Evolutionary conservation across 2,113 vertebrate species (phyloP).

Genomic region (Ciconia boyciana): DNA sequence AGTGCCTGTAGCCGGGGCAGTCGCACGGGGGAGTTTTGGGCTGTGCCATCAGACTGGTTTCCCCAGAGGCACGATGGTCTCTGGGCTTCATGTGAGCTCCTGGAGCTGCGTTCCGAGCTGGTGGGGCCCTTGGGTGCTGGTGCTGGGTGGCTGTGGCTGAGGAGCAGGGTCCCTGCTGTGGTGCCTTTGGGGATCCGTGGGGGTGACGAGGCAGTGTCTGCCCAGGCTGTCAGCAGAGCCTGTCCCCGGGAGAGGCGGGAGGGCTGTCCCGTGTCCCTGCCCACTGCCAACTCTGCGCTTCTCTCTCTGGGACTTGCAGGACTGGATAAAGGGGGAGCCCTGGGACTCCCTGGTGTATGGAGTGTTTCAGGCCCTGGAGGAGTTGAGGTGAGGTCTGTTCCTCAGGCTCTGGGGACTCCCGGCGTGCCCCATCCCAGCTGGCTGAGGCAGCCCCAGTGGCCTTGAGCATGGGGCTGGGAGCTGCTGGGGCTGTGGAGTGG

Average conservation of each 20-base stretch:
- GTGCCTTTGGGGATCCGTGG: neutral
- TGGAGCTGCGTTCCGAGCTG: too few relatives aligned
- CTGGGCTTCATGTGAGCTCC: neutral
- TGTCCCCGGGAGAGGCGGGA: neutral
- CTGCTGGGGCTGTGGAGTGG: neutral
- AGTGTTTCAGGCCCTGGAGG: too few relatives aligned
- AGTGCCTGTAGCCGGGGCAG: neutral
- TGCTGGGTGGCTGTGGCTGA: neutral
- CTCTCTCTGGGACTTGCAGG: neutral
- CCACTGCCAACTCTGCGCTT: neutral
- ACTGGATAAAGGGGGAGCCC: too few relatives aligned
- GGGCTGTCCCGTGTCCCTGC: neutral
- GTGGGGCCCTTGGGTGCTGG: neutral
- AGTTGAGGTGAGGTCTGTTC: neutral
- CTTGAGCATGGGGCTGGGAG: neutral
- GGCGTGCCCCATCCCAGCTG: neutral
- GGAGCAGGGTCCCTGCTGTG: neutral
- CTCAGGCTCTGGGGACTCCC: too few relatives aligned
- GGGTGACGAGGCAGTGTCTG: neutral
- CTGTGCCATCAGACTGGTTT: neutral
- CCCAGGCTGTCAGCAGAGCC: neutral
- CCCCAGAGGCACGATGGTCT: neutral
- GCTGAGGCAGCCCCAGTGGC: neutral
- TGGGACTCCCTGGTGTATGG: too few relatives aligned
- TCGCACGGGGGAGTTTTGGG: neutral